Evolutionary conservation across 2,797 vertebrate genomes (phyloP), one percentile per base, ranked within the genome.

Genomic region (Propithecus deckenii): DNA sequence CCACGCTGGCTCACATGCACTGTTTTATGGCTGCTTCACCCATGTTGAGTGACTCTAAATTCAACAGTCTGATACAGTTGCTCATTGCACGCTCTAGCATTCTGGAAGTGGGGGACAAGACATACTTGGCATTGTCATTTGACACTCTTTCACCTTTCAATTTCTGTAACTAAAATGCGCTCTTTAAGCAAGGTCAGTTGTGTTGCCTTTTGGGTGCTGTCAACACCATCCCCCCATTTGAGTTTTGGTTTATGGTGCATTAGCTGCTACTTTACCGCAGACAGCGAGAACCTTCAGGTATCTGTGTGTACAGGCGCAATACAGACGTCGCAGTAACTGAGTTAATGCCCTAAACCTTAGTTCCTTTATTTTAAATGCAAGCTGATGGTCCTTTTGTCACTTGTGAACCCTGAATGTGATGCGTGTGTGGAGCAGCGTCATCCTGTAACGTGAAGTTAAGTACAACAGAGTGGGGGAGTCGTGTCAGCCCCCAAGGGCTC

Each of bases 261-360:
- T 15, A 23, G n/a, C 23, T 7, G 0, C 23, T 61, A 5, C 59
- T 41, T 52, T 25, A 5, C n/a, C 41, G 10, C 1, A 14, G 52
- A 17, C 38, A 25, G 67, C 0, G 25, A 63, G 69, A 20, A 17
- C 25, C 57, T 85, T 22, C 30, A 9, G 35, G 17, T 23, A 1
- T 50, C 5, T 0, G 12, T 13, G 61, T 80, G 32, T 22, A 4
- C 4, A 8, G 30, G 46, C 17, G 2, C 4, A 0, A 0, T 1
- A 0, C 7, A 3, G 41, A n/a, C 7, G 11, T 18, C 55, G 28
- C 14, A 20, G 67, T 14, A 0, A 10, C 48, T 18, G 0, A 25
- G 23, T 43, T 18, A 14, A 1, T 22, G 18, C 69, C 30, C 23
- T 52, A 15, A 25, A 35, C 32, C 18, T 23, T 1, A 14, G 11